These are phyloP conservation scores for Aplysina aerophoba DNA, from an alignment of 37 sponge, comb jelly and placozoan species.

Conservation along the genomic window DNA sequence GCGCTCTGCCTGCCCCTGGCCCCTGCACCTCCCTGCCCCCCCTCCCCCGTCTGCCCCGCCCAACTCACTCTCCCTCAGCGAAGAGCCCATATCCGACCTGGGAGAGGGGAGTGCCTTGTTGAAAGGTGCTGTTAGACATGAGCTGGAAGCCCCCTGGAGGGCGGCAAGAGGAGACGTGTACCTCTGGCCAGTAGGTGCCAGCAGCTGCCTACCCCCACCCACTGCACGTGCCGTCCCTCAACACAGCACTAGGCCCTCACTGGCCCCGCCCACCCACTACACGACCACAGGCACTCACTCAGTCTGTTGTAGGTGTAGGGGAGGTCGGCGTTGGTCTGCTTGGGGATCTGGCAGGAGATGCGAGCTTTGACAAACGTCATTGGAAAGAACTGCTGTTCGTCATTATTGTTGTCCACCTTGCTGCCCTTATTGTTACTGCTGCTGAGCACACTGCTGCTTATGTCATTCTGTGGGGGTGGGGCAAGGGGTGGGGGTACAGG, in stretches of 20 bases:
- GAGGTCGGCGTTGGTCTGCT: neutral
- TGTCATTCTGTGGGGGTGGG: neutral
- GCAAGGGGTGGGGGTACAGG: neutral
- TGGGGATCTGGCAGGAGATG: neutral
- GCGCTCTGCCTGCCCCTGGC: too few relatives aligned
- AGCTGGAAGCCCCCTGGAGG: conserved; percentile 7
- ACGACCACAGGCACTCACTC: neutral
- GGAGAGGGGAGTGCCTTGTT: neutral
- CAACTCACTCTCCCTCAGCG: neutral
- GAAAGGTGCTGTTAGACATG: neutral
- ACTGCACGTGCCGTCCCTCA: too few relatives aligned
- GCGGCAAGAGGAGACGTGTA: neutral
- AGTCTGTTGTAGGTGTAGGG: neutral
- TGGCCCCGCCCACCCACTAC: too few relatives aligned
- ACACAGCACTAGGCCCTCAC: too few relatives aligned
- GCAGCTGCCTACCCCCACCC: too few relatives aligned
- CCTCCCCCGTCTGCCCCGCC: neutral
- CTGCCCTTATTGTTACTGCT: neutral
- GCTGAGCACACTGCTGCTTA: neutral
- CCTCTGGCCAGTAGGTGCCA: too few relatives aligned
- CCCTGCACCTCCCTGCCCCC: neutral
- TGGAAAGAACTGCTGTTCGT: neutral
- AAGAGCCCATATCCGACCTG: conserved; percentile 7
- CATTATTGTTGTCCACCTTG: too few relatives aligned
- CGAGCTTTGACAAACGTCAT: conserved; percentile 24